Evolutionary conservation across 2,113 vertebrate species (phyloP), one percentile per base, ranked within the genome.

Genomic region (Scytalopus superciliaris): DNA sequence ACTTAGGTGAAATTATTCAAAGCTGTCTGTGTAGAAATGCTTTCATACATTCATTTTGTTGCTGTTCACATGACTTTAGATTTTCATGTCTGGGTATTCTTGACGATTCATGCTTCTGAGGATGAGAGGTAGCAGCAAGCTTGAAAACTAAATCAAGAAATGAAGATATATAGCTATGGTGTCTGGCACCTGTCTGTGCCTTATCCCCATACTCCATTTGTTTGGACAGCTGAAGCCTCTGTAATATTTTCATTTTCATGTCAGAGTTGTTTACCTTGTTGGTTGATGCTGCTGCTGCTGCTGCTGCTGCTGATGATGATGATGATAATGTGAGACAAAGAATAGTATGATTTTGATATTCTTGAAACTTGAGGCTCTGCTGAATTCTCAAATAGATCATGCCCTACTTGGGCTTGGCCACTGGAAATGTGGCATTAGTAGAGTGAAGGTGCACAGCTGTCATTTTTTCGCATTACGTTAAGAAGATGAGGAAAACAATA

Each of bases 71-170:
- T 72, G 67, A 82, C 64, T 90, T 95, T 73, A 74, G 59, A 69
- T 89, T 70, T 85, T 79, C 31, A 53, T 39, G 60, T 89, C 69
- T 88, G 84, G 63, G 62, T 95, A 27, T 85, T 85, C 44, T 93
- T 78, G 39, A 35, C 94, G 85, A 88, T 92, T 95, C 84, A 82
- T 76, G 31, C 33, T 87, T 95, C 67, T 78, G 67, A 96, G 55
- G 66, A 60, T 67, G 59, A 83, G 53, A 80, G 5, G 59, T 47
- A 87, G 64, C n/a, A 84, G 22, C 37, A 95, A 56, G 62, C 50
- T 35, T 94, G 91, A 88, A 91, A 93, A 91, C 15, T 66, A 63
- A 84, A 74, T 67, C 33, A 45, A 81, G 45, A 83, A 67, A 82
- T 60, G 53, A 93, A 49, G 63, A 88, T 88, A 47, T 5, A 30